These are phyloP conservation scores for Phyllostomus discolor DNA, from an alignment of 2,113 vertebrate genomes.

Conservation along the genomic window DNA sequence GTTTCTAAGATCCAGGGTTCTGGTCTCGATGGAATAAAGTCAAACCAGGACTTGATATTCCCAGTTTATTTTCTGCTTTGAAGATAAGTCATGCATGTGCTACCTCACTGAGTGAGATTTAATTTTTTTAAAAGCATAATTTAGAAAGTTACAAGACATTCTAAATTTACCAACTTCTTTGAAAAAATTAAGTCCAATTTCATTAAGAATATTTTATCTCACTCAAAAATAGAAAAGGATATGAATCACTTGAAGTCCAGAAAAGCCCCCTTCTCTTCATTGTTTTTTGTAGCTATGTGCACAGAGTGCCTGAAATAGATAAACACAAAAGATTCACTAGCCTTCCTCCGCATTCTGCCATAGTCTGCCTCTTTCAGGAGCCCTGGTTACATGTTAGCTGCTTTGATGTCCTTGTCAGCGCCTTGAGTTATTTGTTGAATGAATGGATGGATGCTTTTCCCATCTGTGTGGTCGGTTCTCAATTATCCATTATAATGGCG, in stretches of 20 bases:
- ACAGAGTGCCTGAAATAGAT: neutral
- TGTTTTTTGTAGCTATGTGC: neutral
- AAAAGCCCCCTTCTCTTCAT: neutral
- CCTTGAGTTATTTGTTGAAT: slow-evolving; percentile 55
- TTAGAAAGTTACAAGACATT: neutral
- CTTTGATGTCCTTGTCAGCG: neutral
- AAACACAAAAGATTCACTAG: neutral
- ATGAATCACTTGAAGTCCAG: neutral
- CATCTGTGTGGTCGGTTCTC: slow-evolving; percentile 44
- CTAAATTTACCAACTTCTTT: neutral
- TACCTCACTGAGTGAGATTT: neutral
- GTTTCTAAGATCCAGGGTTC: neutral
- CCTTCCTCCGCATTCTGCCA: neutral
- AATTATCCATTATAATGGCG: slow-evolving; percentile 50
- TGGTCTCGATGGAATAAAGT: neutral
- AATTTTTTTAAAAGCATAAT: neutral
- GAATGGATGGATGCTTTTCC: slow-evolving; percentile 46
- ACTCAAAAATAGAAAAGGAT: neutral
- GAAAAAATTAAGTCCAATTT: neutral
- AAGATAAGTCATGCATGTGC: neutral
- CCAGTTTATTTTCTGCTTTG: neutral
- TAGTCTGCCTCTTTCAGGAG: neutral
- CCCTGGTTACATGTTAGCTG: slow-evolving; percentile 10
- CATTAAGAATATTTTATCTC: neutral
- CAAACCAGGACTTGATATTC: neutral